Evolutionary conservation across 2,888 invertebrate genomes (phyloP).

Genomic region (Plebejus anna): DNA sequence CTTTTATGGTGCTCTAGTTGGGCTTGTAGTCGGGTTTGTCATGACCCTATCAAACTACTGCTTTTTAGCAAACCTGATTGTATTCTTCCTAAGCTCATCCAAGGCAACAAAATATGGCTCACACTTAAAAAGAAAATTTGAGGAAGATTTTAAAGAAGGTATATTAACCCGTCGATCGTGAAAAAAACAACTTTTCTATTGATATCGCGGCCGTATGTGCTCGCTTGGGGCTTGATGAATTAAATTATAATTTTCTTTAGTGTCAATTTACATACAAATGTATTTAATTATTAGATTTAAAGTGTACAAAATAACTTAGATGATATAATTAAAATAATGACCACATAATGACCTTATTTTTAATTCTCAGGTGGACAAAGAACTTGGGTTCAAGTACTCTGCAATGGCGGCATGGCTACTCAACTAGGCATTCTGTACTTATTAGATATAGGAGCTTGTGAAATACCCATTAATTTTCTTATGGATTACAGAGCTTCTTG

Average conservation of each 20-base stretch:
- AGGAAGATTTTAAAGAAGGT: slow-evolving; percentile 89
- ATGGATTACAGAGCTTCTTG: slow-evolving; percentile 88
- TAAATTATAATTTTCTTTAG: not conserved
- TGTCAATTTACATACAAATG: not conserved
- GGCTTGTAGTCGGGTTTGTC: slow-evolving; percentile 86
- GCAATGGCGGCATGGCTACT: slow-evolving; percentile 93
- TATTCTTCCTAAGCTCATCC: slow-evolving; percentile 90
- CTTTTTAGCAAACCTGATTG: slow-evolving; percentile 85
- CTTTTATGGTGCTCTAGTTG: slow-evolving; percentile 85
- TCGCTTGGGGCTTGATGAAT: no score
- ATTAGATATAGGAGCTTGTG: slow-evolving; percentile 88
- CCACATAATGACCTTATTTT: not conserved
- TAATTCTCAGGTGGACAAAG: slow-evolving; percentile 86
- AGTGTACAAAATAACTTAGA: no score
- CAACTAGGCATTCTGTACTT: slow-evolving; percentile 88
- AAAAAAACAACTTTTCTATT: no score
- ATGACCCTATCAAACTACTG: slow-evolving; percentile 88
- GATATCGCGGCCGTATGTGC: no score
- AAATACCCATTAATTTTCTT: slow-evolving; percentile 88
- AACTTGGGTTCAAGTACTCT: slow-evolving; percentile 93
- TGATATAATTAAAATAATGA: no score
- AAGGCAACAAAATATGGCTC: slow-evolving; percentile 88
- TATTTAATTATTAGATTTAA: not conserved
- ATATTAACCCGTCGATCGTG: not conserved
- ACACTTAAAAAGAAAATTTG: slow-evolving; percentile 83